Percentiles rank a stretch among this genome's conserved stretches.
phyloP scores from a whole-genome alignment of 2,113 vertebrate species.

The Ophthalmolycus amberensis region DNA sequence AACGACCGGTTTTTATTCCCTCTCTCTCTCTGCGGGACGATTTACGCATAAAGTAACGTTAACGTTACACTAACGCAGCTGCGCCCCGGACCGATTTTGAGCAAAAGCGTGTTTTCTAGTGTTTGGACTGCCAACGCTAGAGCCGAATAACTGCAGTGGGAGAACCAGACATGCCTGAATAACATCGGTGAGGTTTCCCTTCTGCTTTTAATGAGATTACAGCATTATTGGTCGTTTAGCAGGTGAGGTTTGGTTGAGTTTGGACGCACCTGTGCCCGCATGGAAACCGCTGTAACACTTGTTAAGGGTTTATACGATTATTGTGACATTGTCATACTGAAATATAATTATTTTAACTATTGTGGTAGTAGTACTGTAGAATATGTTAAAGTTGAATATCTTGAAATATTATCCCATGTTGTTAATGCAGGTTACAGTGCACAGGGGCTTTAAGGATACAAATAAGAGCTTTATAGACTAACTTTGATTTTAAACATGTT shows the following conservation, averaged over 20 bases:
- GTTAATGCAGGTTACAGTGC: not conserved
- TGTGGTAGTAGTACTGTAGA: not conserved
- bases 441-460: not conserved
- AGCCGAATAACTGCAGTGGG: conserved; percentile 30
- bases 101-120: not conserved
- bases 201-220: not conserved
- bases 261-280: conserved; percentile 56
- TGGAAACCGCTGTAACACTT: not conserved
- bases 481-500: not conserved
- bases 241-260: conserved; percentile 7
- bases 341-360: not conserved
- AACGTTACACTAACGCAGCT: not conserved
- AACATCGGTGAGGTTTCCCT: conserved; percentile 54
- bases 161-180: conserved; percentile 5
- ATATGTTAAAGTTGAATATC: not conserved
- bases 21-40: not conserved
- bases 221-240: not conserved
- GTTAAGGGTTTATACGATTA: not conserved
- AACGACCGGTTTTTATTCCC: not conserved
- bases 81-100: conserved; percentile 7
- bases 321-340: not conserved
- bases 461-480: not conserved
- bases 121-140: conserved; percentile 5
- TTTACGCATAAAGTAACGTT: not conserved
- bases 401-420: not conserved